Evolutionary conservation across 2,888 invertebrate species (phyloP).

Genomic region (Marronus borbonicus): DNA sequence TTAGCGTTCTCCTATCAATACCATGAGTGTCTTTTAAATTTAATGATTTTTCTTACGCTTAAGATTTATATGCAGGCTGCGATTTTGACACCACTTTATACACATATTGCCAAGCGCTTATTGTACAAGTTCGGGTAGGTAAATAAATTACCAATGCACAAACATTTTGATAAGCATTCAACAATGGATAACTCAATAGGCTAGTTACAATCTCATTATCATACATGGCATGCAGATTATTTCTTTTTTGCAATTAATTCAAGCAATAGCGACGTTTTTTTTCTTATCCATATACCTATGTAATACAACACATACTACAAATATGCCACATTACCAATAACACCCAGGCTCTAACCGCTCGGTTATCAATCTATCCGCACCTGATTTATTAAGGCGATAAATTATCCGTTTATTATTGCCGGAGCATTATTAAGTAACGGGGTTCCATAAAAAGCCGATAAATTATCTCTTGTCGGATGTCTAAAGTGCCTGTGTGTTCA

Average conservation of each 20-base stretch:
- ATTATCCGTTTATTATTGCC: slow-evolving; percentile 14
- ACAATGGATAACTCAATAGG: neutral
- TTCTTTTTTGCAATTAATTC: neutral
- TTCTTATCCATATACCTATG: neutral
- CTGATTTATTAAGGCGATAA: slow-evolving; percentile 26
- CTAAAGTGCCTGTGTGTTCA: neutral
- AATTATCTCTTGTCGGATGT: slow-evolving; percentile 31
- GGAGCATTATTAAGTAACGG: slow-evolving; percentile 29
- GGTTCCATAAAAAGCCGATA: slow-evolving; percentile 18
- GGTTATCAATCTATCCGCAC: slow-evolving; percentile 24
- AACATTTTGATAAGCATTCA: neutral
- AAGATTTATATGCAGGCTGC: too few species aligned
- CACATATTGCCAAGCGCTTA: too few species aligned
- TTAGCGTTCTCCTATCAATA: too few species aligned
- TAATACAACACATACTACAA: neutral
- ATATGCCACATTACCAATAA: neutral
- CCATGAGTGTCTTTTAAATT: too few species aligned
- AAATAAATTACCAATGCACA: too few species aligned
- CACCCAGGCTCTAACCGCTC: neutral
- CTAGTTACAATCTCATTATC: neutral
- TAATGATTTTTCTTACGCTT: too few species aligned
- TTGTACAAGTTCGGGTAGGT: too few species aligned
- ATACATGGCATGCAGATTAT: neutral
- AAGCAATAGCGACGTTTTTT: neutral
- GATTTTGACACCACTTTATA: too few species aligned